Evolutionary conservation across 2,113 vertebrate genomes (phyloP), one percentile per base, ranked within the genome.

Genomic region (Marmota flaviventris): DNA sequence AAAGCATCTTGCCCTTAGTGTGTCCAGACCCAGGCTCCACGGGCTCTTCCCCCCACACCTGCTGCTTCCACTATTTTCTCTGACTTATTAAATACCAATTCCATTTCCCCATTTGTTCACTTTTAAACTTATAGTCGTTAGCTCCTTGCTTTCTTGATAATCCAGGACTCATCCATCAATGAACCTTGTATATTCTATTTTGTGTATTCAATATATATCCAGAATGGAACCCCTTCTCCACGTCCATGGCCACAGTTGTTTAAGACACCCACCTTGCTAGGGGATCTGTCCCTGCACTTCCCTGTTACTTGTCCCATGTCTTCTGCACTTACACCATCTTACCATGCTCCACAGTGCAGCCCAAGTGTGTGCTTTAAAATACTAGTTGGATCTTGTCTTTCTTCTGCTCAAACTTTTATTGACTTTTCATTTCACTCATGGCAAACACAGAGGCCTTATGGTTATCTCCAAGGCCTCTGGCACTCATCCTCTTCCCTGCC

Each of bases 261-360:
- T 16, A 32, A 5, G 20, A 39, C 4, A 7, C 16, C 20, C 24
- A 61, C 17, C 18, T 2, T 2, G 8, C 11, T 4, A 0, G 1
- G 2, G 6, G 8, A n/a, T 14, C 27, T 45, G 18, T 34, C 37
- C 17, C 4, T 2, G 13, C 6, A 4, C 10, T 48, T 0, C 1
- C 45, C 29, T 84, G 25, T 53, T 16, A 12, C 10, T 34, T 32
- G 25, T 8, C 18, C 11, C 17, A 0, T 7, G 5, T 39, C 25
- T 73, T n/a, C 17, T 84, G 37, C 1, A 78, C 63, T 51, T 42
- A 8, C 16, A 13, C 2, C 48, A 25, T 79, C 24, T 53, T 32
- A 34, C 18, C 24, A 2, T 4, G 25, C 5, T 51, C 69, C 56
- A 73, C 20, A n/a, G 3, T 14, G 24, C 3, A 29, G 37, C 34